Evolutionary conservation across 2,113 vertebrate genomes (phyloP).

Genomic region (Ploceus nigricollis): DNA sequence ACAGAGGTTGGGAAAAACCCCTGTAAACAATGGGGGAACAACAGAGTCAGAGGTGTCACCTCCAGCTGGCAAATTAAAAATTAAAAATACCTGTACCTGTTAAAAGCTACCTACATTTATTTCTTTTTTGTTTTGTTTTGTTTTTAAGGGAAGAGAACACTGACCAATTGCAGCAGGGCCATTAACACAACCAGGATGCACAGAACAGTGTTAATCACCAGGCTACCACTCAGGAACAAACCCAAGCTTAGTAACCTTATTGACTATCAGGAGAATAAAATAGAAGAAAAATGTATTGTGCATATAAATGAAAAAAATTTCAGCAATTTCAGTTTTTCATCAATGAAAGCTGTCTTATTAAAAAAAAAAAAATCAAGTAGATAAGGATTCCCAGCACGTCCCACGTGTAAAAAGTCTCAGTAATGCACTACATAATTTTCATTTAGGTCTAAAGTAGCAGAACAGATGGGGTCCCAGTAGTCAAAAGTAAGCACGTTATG

Average conservation of each 20-base stretch:
- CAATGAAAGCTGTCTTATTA: neutral
- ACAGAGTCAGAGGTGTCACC: neutral
- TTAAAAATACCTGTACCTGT: neutral
- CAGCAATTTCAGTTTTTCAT: neutral
- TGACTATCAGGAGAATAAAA: neutral
- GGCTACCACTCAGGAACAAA: neutral
- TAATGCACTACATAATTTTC: constrained; percentile 5
- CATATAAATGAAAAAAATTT: neutral
- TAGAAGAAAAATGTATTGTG: neutral
- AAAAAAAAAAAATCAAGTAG: neutral
- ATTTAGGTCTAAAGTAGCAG: constrained; percentile 17
- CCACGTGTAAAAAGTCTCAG: neutral
- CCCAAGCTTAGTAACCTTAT: neutral
- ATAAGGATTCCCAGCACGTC: constrained; percentile 10
- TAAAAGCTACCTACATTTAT: neutral
- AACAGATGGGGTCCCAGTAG: neutral
- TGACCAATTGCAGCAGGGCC: neutral
- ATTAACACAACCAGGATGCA: neutral
- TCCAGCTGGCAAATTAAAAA: neutral
- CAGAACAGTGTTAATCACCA: neutral
- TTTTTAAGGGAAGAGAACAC: neutral
- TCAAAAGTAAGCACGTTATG: neutral
- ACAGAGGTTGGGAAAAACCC: neutral
- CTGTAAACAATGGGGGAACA: neutral
- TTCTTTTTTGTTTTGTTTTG: neutral